Evolutionary conservation across 2,797 vertebrate genomes (phyloP).

Genomic region (Spea hammondii): DNA sequence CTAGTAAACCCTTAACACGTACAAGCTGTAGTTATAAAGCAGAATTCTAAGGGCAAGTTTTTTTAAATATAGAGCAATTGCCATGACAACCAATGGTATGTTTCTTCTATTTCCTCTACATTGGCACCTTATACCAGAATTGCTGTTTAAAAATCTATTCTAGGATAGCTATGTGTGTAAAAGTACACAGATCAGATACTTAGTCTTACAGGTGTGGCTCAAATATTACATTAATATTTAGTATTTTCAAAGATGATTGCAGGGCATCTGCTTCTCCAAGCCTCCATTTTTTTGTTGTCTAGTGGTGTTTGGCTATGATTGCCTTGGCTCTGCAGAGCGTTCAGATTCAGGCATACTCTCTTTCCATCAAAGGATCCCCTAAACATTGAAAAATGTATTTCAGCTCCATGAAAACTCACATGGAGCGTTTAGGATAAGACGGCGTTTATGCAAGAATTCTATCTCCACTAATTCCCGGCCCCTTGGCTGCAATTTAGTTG

Average conservation of each 20-base stretch:
- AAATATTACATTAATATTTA: background rate
- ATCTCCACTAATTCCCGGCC: constrained; percentile 48
- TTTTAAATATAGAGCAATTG: too few species aligned
- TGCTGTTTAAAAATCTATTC: too few species aligned
- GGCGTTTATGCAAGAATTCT: constrained; percentile 49
- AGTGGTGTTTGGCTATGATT: constrained; percentile 39
- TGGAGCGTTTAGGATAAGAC: constrained; percentile 47
- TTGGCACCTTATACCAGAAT: too few species aligned
- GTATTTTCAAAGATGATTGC: constrained; percentile 12
- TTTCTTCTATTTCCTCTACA: too few species aligned
- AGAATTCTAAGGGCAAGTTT: too few species aligned
- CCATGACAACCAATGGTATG: too few species aligned
- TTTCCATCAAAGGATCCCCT: constrained; percentile 37
- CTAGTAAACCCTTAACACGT: too few species aligned
- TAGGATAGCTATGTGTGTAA: too few species aligned
- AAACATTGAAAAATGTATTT: constrained; percentile 47
- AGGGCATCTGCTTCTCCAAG: constrained; percentile 21
- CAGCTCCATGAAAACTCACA: constrained; percentile 50
- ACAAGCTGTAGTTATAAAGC: too few species aligned
- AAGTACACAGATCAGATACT: too few species aligned
- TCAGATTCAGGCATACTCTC: constrained; percentile 43
- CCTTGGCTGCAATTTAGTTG: constrained; percentile 38
- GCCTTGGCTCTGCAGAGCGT: constrained; percentile 37
- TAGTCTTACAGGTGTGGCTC: background rate
- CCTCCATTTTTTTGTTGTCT: constrained; percentile 12